A percentile compares a stretch with the other conserved stretches of the same genome.
Conservation (phyloP, 2,113 vertebrate species). For the Danio rerio region DNA sequence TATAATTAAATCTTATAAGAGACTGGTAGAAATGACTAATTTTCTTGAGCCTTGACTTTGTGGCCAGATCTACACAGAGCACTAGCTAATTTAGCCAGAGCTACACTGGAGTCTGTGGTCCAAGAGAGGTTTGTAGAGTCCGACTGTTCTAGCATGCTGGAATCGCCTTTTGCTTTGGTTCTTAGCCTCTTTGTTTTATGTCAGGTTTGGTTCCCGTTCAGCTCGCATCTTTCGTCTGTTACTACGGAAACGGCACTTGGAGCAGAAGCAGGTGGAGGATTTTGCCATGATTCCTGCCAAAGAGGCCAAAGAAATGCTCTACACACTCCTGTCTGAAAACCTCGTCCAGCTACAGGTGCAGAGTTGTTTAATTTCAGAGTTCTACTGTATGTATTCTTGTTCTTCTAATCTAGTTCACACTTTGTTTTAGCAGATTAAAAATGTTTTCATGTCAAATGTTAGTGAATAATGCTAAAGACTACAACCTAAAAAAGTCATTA, state of each 20-base stretch:
- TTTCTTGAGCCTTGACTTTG: constrained; percentile 68
- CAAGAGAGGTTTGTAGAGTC: constrained; percentile 86
- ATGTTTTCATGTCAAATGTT: too few relatives aligned
- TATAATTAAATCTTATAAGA: too few relatives aligned
- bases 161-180: neutral
- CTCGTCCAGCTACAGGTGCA: constrained; percentile 89
- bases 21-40: too few relatives aligned
- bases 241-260: constrained; percentile 88
- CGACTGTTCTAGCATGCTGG: neutral
- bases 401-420: too few relatives aligned
- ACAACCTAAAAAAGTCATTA: too few relatives aligned
- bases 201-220: constrained; percentile 91
- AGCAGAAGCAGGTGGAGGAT: constrained; percentile 98
- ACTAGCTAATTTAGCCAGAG: constrained; percentile 84
- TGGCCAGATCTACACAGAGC: constrained; percentile 85
- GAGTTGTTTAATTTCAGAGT: neutral
- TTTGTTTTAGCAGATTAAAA: too few relatives aligned
- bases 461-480: too few relatives aligned
- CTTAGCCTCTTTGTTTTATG: neutral
- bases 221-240: constrained; percentile 90
- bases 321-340: constrained; percentile 90
- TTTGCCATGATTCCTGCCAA: constrained; percentile 98
- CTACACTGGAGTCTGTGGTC: constrained; percentile 89
- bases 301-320: constrained; percentile 97
- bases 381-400: neutral